Percentiles rank a stretch among this genome's conserved stretches.
Evolutionary conservation across 1,140 invertebrate species (phyloP).

Genomic region (Teleogryllus occipitalis): DNA sequence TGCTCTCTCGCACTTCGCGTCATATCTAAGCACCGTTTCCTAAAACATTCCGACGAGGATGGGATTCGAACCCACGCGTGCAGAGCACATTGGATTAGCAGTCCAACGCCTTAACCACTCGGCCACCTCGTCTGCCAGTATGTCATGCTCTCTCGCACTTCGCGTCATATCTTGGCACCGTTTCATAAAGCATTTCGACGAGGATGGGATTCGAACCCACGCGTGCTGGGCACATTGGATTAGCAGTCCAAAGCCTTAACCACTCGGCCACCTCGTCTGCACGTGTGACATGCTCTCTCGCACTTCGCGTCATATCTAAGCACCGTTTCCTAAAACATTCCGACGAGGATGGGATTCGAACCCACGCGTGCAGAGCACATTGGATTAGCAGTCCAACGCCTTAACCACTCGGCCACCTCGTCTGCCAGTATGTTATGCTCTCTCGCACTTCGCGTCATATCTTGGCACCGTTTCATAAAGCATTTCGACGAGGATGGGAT

Average conservation of each 20-base stretch:
- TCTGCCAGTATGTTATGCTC: too few species aligned
- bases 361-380: slow-evolving; percentile 19
- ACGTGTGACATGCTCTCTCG: too few species aligned
- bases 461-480: too few species aligned
- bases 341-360: slow-evolving; percentile 21
- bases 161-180: too few species aligned
- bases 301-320: too few species aligned
- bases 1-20: too few species aligned
- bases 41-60: slow-evolving; percentile 21
- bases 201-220: slow-evolving; percentile 26
- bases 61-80: slow-evolving; percentile 20
- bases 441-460: too few species aligned
- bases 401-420: slow-evolving; percentile 21
- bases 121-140: slow-evolving; percentile 21
- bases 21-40: too few species aligned
- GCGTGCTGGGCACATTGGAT: slow-evolving; percentile 25
- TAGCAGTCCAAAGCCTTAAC: slow-evolving; percentile 24
- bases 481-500: slow-evolving; percentile 26
- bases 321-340: too few species aligned
- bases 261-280: slow-evolving; percentile 17
- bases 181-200: slow-evolving; percentile 23
- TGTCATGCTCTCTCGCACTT: too few species aligned
- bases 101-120: slow-evolving; percentile 21
- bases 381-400: slow-evolving; percentile 21
- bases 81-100: slow-evolving; percentile 21